These are phyloP conservation scores for Myotis daubentonii DNA, from an alignment of 2,797 vertebrate species.

Conservation along the genomic window DNA sequence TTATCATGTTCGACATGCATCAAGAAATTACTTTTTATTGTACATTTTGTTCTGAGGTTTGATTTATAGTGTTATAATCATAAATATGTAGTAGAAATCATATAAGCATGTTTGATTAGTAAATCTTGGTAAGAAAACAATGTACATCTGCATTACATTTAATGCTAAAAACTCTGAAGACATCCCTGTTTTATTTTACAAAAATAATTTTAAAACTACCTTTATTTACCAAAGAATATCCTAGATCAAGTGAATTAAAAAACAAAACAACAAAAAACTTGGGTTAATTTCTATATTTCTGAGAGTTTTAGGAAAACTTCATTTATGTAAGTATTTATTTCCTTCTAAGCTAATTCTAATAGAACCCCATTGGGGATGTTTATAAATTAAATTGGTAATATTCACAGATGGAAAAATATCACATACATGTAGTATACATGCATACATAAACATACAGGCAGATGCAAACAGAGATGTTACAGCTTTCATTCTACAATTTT, in stretches of 20 bases:
- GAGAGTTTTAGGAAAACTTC: neutral
- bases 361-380: neutral
- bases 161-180: neutral
- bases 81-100: neutral
- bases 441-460: neutral
- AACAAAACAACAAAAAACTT: neutral
- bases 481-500: conserved; percentile 12
- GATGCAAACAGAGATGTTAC: neutral
- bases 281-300: neutral
- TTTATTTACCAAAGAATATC: conserved; percentile 23
- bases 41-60: neutral
- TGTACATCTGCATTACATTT: neutral
- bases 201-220: neutral
- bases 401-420: neutral
- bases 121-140: neutral
- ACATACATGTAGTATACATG: neutral
- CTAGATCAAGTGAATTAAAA: neutral
- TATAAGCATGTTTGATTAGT: neutral
- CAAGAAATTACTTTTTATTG: conserved; percentile 18
- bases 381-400: neutral
- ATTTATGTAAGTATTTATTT: neutral
- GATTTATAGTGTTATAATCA: neutral
- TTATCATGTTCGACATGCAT: neutral
- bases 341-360: neutral
- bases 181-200: neutral